Conservation (phyloP, 53 echinoderm and acorn worm species). For the Arbacia lixula region DNA sequence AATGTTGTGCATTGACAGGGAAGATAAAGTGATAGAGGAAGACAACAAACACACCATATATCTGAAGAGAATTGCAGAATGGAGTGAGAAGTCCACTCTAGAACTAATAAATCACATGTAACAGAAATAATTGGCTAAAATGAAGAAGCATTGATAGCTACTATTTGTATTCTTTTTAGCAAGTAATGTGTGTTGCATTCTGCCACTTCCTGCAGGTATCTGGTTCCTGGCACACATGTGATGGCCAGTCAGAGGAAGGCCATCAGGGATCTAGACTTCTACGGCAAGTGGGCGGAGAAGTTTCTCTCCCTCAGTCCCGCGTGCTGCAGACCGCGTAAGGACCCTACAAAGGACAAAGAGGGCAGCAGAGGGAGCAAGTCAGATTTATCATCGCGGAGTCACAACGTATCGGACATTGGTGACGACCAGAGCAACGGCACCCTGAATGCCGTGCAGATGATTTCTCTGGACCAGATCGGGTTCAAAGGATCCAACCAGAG, state of each 20-base stretch:
- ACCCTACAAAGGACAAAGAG: constrained; percentile 9
- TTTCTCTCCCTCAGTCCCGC: constrained; percentile 84
- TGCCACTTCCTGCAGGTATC: constrained; percentile 72
- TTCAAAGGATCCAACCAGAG: constrained; percentile 64
- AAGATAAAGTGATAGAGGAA: too few species aligned
- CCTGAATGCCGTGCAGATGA: constrained; percentile 49
- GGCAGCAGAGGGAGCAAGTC: constrained; percentile 17
- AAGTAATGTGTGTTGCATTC: too few species aligned
- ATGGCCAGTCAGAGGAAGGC: constrained; percentile 96
- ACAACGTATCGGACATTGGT: neutral
- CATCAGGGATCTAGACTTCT: constrained; percentile 80
- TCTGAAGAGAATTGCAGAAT: too few species aligned
- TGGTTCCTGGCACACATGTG: constrained; percentile 95
- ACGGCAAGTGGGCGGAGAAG: constrained; percentile 80
- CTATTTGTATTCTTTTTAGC: too few species aligned
- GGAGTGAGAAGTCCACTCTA: too few species aligned
- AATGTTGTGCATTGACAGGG: too few species aligned
- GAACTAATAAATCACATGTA: too few species aligned
- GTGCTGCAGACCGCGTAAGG: constrained; percentile 58
- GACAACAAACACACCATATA: too few species aligned
- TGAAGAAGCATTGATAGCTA: too few species aligned
- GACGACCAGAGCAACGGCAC: constrained; percentile 41
- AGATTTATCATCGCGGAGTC: neutral
- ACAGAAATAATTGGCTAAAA: too few species aligned
- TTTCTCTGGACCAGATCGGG: constrained; percentile 59